A percentile compares a stretch with the other conserved stretches of the same genome.
These are phyloP conservation scores for Styela clava DNA, from an alignment of 23 tunicate species.

Conservation along the genomic window DNA sequence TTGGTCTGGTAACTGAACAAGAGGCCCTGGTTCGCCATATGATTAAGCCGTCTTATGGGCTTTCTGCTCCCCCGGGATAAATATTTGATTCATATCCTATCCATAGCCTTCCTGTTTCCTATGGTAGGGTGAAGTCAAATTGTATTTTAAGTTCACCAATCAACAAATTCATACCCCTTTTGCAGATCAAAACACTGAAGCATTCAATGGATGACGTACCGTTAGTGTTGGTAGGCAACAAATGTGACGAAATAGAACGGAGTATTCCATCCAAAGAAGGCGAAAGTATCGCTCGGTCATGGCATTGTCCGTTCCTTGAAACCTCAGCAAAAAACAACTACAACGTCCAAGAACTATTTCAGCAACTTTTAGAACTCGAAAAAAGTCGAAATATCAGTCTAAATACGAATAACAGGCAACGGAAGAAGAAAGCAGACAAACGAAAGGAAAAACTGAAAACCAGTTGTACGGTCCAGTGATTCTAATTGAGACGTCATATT, in stretches of 20 bases:
- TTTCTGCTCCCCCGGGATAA: no score
- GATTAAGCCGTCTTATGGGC: no score
- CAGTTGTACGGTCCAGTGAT: not conserved
- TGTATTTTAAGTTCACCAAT: not conserved
- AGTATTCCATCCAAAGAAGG: conserved; percentile 41
- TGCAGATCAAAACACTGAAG: conserved; percentile 36
- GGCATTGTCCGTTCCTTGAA: conserved; percentile 58
- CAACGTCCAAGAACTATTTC: conserved; percentile 50
- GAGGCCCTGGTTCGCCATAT: no score
- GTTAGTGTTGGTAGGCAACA: conserved; percentile 47
- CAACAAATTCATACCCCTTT: not conserved
- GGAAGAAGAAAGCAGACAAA: conserved; percentile 1
- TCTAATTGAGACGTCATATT: no score
- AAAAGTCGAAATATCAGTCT: conserved; percentile 22
- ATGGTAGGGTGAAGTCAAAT: not conserved
- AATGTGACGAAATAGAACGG: conserved; percentile 52
- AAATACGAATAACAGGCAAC: not conserved
- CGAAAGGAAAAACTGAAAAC: conserved; percentile 11
- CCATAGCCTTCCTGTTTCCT: not conserved
- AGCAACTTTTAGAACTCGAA: conserved; percentile 48
- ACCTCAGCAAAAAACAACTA: conserved; percentile 59
- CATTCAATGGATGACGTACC: conserved; percentile 31
- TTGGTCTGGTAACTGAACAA: no score
- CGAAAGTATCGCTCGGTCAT: conserved; percentile 26
- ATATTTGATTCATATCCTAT: not conserved